A percentile compares a stretch with the other conserved stretches of the same genome.
Conservation (phyloP, 2,888 invertebrate species). For the Platycheirus albimanus region DNA sequence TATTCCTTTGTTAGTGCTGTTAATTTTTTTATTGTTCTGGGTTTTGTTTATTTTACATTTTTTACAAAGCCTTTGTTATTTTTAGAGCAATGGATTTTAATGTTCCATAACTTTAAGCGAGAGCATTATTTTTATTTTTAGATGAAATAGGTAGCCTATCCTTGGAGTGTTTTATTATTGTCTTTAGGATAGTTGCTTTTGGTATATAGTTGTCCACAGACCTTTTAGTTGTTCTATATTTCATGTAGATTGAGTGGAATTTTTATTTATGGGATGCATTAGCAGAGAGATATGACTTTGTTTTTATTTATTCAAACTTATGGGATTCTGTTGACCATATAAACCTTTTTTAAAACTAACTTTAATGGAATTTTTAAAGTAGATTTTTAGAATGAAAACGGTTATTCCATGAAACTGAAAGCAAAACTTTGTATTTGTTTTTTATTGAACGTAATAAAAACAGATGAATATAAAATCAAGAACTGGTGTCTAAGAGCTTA, state of each 20-base stretch:
- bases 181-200: background rate
- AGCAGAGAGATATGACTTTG: slow-evolving; percentile 7
- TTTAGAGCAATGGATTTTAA: slow-evolving; percentile 14
- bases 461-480: no score
- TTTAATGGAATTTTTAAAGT: no score
- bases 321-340: no score
- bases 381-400: no score
- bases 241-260: background rate
- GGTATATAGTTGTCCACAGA: slow-evolving; percentile 17
- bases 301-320: background rate
- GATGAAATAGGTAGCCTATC: background rate
- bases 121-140: background rate
- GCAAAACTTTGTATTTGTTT: no score
- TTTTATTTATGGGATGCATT: slow-evolving; percentile 27
- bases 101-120: background rate
- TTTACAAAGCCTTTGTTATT: background rate
- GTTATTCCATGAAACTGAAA: no score
- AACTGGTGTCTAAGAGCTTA: no score
- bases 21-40: background rate
- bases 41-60: background rate
- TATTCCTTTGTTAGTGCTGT: no score
- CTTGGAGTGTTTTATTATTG: background rate
- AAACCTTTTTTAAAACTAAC: no score
- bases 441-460: no score
- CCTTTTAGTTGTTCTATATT: slow-evolving; percentile 20